These are phyloP conservation scores for Muscidifurax raptorellus DNA, from an alignment of 1,140 invertebrate species.

Conservation along the genomic window DNA sequence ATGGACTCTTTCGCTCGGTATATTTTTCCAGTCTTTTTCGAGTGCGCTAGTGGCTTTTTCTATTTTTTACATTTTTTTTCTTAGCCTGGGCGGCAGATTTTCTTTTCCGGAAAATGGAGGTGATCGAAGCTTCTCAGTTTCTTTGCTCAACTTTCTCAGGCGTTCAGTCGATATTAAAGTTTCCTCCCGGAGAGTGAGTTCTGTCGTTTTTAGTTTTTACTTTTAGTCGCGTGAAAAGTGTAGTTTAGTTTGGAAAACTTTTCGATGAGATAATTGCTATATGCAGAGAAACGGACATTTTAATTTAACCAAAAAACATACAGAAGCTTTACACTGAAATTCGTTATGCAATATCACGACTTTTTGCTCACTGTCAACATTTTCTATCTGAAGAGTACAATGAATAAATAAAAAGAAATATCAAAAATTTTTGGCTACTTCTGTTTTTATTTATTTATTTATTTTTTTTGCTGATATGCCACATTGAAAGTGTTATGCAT, in stretches of 20 bases:
- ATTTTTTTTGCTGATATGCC: too few species aligned
- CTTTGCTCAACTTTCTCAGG: not conserved
- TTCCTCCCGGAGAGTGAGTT: not conserved
- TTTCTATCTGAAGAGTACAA: too few species aligned
- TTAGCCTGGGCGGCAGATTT: not conserved
- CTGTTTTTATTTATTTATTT: too few species aligned
- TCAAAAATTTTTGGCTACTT: too few species aligned
- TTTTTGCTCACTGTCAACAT: too few species aligned
- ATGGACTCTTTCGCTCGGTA: not conserved
- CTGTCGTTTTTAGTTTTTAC: not conserved
- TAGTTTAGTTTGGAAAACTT: conserved; percentile 9
- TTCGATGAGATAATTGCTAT: not conserved
- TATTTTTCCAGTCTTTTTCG: not conserved
- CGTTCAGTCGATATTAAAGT: conserved; percentile 11
- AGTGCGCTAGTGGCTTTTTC: not conserved
- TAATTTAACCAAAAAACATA: too few species aligned
- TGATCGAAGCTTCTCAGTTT: conserved; percentile 12
- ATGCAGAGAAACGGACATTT: too few species aligned
- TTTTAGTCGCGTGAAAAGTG: not conserved
- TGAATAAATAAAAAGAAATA: too few species aligned
- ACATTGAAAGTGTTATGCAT: too few species aligned
- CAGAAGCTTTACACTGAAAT: too few species aligned
- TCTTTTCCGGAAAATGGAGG: not conserved
- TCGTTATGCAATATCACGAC: too few species aligned
- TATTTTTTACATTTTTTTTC: not conserved